Conservation (phyloP, 2,888 invertebrate genomes). For the Scaptomyza cyrtandrae region DNA sequence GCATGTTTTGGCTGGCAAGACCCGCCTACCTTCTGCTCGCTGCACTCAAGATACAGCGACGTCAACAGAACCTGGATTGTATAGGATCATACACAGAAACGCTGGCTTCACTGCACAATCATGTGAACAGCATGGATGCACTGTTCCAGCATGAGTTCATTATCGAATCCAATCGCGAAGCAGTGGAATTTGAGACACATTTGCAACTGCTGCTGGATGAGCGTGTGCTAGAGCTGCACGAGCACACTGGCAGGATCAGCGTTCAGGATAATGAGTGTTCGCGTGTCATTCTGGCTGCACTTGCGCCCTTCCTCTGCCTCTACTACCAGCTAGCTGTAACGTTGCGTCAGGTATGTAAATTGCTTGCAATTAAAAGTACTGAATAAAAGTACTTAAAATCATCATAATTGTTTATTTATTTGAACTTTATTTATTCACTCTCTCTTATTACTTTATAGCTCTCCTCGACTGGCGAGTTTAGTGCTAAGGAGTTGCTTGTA, state of each 20-base stretch:
- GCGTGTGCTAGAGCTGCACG: constrained; percentile 75
- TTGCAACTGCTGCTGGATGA: constrained; percentile 72
- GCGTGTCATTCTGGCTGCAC: constrained; percentile 86
- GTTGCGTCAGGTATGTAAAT: constrained; percentile 85
- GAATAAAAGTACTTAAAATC: no score
- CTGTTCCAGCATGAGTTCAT: constrained; percentile 89
- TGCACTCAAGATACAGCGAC: constrained; percentile 73
- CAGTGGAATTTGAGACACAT: constrained; percentile 85
- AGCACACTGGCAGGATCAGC: constrained; percentile 76
- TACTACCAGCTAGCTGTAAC: constrained; percentile 86
- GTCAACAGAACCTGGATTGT: constrained; percentile 36
- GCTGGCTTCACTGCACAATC: constrained; percentile 53
- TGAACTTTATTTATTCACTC: not conserved
- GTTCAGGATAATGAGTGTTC: constrained; percentile 79
- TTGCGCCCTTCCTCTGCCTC: constrained; percentile 88
- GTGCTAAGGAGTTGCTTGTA: constrained; percentile 86
- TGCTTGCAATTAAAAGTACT: not conserved
- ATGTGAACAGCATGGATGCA: constrained; percentile 82
- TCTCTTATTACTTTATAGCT: constrained; percentile 40
- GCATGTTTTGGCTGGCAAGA: constrained; percentile 88
- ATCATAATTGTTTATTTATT: not conserved
- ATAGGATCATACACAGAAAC: constrained; percentile 37
- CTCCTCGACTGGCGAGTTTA: constrained; percentile 75
- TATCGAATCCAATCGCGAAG: constrained; percentile 86
- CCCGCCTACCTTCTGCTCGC: constrained; percentile 87